Conservation (phyloP, 2,888 invertebrate species). For the Nemotelus nigrinus region DNA sequence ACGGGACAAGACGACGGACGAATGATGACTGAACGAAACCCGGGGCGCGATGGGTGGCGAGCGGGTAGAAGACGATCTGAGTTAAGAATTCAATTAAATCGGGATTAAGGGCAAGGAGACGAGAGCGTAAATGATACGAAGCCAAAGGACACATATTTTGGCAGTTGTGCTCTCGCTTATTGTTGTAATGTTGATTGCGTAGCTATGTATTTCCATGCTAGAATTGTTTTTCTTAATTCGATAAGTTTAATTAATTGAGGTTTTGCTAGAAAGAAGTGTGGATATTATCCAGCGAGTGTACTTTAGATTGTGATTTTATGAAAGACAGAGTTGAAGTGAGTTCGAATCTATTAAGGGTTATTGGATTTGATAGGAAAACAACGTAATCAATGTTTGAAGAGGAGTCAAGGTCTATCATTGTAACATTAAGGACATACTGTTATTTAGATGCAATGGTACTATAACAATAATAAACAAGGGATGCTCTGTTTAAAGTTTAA, state of each 20-base stretch:
- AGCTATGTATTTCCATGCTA: slow-evolving; percentile 30
- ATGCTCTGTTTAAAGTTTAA: too few relatives aligned
- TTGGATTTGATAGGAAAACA: too few relatives aligned
- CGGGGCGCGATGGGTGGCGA: not conserved
- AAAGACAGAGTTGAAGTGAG: too few relatives aligned
- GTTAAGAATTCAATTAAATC: slow-evolving; percentile 49
- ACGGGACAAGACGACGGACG: not conserved
- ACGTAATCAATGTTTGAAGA: too few relatives aligned
- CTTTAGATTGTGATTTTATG: too few relatives aligned
- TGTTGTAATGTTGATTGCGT: slow-evolving; percentile 30
- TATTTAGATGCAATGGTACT: too few relatives aligned
- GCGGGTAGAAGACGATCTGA: not conserved
- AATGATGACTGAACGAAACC: not conserved
- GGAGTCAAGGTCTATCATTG: too few relatives aligned
- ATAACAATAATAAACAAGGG: too few relatives aligned
- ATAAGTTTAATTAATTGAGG: slow-evolving; percentile 51
- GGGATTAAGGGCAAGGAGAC: slow-evolving; percentile 45
- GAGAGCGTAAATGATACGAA: slow-evolving; percentile 49
- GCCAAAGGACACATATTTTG: slow-evolving; percentile 45
- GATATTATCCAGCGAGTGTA: too few relatives aligned
- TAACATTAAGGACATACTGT: too few relatives aligned
- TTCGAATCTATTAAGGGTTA: too few relatives aligned
- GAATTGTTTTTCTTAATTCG: slow-evolving; percentile 49
- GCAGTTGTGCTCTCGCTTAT: slow-evolving; percentile 30
- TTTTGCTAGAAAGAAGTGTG: slow-evolving; percentile 22